Conservation (phyloP, 2,888 invertebrate species). For the Lobophora halterata region DNA sequence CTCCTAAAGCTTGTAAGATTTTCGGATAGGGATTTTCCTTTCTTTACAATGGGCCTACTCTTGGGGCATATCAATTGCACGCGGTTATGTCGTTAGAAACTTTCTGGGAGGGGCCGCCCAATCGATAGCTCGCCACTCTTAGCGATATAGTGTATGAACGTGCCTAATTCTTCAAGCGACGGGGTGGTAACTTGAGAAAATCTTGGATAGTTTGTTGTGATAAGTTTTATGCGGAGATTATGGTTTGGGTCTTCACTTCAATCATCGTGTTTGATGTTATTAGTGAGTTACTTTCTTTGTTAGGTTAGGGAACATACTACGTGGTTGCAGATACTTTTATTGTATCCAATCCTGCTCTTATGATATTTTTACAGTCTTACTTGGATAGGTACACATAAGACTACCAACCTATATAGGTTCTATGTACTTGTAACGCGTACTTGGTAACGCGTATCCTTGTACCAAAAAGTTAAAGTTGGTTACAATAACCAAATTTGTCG, state of each 20-base stretch:
- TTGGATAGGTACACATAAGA: too few relatives aligned
- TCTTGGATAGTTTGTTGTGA: slow-evolving; percentile 18
- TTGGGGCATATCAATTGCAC: slow-evolving; percentile 80
- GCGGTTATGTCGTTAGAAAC: slow-evolving; percentile 81
- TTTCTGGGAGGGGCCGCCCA: slow-evolving; percentile 62
- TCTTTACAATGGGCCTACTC: slow-evolving; percentile 81
- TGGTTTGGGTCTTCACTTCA: background rate
- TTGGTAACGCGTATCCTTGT: too few relatives aligned
- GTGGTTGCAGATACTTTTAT: too few relatives aligned
- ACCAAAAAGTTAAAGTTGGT: too few relatives aligned
- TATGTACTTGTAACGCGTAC: too few relatives aligned
- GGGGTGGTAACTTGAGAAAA: slow-evolving; percentile 22
- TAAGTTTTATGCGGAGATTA: slow-evolving; percentile 10
- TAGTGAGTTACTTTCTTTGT: too few relatives aligned
- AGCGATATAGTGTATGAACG: slow-evolving; percentile 37
- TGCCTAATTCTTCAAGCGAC: slow-evolving; percentile 31
- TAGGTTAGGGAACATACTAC: too few relatives aligned
- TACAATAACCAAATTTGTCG: too few relatives aligned
- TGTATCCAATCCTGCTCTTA: too few relatives aligned
- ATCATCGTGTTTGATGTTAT: background rate
- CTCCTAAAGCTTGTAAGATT: slow-evolving; percentile 77
- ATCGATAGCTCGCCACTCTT: slow-evolving; percentile 66
- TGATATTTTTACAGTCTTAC: too few relatives aligned
- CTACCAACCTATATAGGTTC: too few relatives aligned
- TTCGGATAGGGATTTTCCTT: slow-evolving; percentile 80